These are phyloP conservation scores for Sylvicola cinctus DNA, from an alignment of 2,888 invertebrate genomes.

Conservation along the genomic window DNA sequence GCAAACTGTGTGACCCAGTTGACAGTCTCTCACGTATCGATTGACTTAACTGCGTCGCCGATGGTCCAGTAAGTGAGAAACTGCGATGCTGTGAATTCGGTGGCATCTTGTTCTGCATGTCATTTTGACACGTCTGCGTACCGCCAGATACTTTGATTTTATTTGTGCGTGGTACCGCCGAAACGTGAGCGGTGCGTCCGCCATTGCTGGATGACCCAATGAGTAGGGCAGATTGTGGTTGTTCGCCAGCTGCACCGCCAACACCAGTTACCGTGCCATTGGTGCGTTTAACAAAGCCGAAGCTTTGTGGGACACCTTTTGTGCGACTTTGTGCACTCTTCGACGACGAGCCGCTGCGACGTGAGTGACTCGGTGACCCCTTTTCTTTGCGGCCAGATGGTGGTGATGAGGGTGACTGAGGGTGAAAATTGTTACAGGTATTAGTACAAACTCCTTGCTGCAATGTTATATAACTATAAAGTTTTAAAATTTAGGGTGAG, in stretches of 20 bases:
- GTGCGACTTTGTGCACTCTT: constrained; percentile 30
- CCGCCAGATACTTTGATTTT: constrained; percentile 82
- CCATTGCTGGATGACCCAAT: constrained; percentile 16
- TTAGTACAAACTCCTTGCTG: no score
- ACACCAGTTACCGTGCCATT: constrained; percentile 37
- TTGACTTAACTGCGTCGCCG: constrained; percentile 70
- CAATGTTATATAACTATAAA: no score
- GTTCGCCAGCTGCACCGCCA: constrained; percentile 24
- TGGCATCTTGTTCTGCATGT: constrained; percentile 40
- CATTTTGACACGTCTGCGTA: constrained; percentile 69
- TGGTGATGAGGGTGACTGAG: constrained; percentile 23
- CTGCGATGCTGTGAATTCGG: constrained; percentile 63
- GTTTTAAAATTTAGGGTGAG: no score
- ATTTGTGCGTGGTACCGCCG: constrained; percentile 57
- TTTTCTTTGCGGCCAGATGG: constrained; percentile 21
- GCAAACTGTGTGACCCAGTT: constrained; percentile 70
- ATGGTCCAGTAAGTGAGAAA: constrained; percentile 64
- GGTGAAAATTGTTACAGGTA: no score
- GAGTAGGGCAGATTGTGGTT: constrained; percentile 20
- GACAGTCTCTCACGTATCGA: constrained; percentile 65
- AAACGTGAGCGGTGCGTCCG: constrained; percentile 58
- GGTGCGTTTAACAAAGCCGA: constrained; percentile 64
- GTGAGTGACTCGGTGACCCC: constrained; percentile 23
- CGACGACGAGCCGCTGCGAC: constrained; percentile 20
- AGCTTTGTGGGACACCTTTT: constrained; percentile 64